phyloP scores from a whole-genome alignment of 2,113 vertebrate genomes.

The Geococcyx californianus region DNA sequence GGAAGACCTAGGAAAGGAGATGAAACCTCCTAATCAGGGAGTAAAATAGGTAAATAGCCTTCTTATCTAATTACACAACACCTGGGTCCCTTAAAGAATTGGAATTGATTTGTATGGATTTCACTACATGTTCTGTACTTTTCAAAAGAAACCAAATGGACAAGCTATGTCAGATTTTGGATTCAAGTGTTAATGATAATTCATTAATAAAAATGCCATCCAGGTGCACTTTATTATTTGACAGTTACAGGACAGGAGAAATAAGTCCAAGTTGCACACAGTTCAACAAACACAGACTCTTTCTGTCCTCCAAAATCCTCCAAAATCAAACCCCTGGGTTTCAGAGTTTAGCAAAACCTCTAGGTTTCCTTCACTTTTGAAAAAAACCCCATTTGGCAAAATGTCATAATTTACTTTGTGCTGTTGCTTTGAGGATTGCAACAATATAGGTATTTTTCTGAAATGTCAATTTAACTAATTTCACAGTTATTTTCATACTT shows the following conservation, averaged over 20 bases:
- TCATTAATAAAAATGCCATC: background rate
- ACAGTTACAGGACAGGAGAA: background rate
- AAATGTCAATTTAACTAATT: constrained; percentile 22
- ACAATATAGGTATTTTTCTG: background rate
- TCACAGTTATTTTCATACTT: background rate
- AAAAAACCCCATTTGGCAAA: background rate
- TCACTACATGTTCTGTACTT: background rate
- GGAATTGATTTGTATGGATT: background rate
- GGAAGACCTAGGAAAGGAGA: background rate
- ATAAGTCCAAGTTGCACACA: background rate
- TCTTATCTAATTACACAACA: background rate
- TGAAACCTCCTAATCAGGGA: background rate
- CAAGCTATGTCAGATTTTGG: background rate
- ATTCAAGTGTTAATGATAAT: background rate
- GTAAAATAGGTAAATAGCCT: background rate
- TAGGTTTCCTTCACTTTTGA: background rate
- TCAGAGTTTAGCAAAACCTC: background rate
- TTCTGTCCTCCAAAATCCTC: background rate
- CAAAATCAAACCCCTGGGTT: background rate
- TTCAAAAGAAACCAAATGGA: background rate
- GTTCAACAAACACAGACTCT: background rate
- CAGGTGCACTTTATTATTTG: background rate
- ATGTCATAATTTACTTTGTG: background rate
- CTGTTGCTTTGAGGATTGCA: background rate
- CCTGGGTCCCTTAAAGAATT: background rate